phyloP scores from a whole-genome alignment of 2,113 vertebrate species.

The Paraplagusia blochii region DNA sequence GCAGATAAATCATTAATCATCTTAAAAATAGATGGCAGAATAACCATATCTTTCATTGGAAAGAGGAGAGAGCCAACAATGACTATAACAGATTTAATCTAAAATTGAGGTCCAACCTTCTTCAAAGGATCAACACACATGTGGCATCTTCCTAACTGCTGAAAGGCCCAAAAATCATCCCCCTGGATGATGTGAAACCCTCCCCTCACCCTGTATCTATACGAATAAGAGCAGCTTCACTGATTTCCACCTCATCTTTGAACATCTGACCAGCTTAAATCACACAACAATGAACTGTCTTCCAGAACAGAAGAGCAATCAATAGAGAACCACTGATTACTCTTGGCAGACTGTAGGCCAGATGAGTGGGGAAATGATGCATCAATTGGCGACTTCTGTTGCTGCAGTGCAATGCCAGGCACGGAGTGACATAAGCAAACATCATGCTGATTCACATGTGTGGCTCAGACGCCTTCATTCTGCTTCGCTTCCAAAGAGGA shows the following conservation, averaged over 20 bases:
- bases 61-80: not conserved
- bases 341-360: slow-evolving; percentile 29
- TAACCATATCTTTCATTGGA: not conserved
- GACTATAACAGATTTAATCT: not conserved
- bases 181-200: slow-evolving; percentile 46
- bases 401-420: slow-evolving; percentile 56
- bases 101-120: not conserved
- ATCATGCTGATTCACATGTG: slow-evolving; percentile 44
- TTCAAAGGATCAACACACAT: slow-evolving; percentile 8
- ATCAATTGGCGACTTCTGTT: slow-evolving; percentile 36
- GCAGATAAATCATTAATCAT: too few species aligned
- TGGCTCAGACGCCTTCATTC: slow-evolving; percentile 23
- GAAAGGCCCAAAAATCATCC: slow-evolving; percentile 38
- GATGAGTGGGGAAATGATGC: slow-evolving; percentile 42
- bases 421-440: slow-evolving; percentile 33
- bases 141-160: slow-evolving; percentile 8
- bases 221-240: too few species aligned
- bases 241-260: not conserved
- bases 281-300: not conserved
- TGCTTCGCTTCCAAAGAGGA: not conserved
- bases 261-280: slow-evolving; percentile 3
- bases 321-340: slow-evolving; percentile 22
- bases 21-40: not conserved
- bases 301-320: slow-evolving; percentile 26
- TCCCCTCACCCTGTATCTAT: slow-evolving; percentile 33